These are phyloP conservation scores for Papilio glaucus DNA, from an alignment of 1,140 invertebrate species.

Conservation along the genomic window DNA sequence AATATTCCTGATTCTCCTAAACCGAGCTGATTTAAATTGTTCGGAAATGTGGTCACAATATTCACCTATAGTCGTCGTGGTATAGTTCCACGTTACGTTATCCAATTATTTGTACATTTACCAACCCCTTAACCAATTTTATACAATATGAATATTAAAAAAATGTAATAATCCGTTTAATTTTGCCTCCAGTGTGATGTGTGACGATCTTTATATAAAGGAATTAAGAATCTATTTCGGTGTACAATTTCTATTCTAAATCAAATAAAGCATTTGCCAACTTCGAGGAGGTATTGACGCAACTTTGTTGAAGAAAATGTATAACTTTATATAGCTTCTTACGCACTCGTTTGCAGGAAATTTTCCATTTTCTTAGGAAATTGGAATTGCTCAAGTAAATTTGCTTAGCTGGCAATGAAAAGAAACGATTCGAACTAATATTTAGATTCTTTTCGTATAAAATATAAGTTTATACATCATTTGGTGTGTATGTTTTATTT, in stretches of 20 bases:
- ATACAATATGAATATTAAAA: no score
- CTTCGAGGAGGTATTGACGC: slow-evolving; percentile 13
- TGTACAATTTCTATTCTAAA: slow-evolving; percentile 20
- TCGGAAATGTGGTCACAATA: no score
- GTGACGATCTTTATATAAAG: background rate
- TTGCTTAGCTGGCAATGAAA: background rate
- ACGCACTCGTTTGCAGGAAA: background rate
- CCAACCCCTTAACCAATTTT: no score
- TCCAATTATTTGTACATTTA: no score
- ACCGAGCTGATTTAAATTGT: no score
- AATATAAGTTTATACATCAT: no score
- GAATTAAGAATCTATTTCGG: slow-evolving; percentile 7
- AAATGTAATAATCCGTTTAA: background rate
- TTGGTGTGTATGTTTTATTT: no score
- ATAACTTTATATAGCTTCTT: slow-evolving; percentile 9
- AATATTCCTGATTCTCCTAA: no score
- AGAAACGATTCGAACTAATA: no score
- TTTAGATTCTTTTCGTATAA: no score
- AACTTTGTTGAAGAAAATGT: slow-evolving; percentile 2
- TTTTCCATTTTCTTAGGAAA: background rate
- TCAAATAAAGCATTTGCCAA: slow-evolving; percentile 14
- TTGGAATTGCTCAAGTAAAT: background rate
- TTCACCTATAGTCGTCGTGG: no score
- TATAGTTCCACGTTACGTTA: no score
- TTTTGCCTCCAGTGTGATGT: background rate